Evolutionary conservation across 2,113 vertebrate species (phyloP).

Genomic region (Plecotus auritus): DNA sequence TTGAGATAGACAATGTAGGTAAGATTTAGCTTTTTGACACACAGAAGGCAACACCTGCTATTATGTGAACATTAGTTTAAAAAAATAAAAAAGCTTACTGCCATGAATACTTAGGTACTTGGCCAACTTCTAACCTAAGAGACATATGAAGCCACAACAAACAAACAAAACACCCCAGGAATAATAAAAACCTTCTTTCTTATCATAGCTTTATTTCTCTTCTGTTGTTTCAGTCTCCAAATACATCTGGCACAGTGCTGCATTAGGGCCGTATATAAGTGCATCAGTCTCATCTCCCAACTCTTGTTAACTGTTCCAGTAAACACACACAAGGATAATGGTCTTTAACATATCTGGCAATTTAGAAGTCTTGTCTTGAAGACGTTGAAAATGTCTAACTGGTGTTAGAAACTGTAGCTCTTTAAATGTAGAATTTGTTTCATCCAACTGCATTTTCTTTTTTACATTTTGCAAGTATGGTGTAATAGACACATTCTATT

Average conservation of each 20-base stretch:
- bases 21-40: not conserved
- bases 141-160: not conserved
- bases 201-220: not conserved
- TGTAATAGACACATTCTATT: conserved; percentile 84
- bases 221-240: conserved; percentile 27
- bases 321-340: conserved; percentile 88
- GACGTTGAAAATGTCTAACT: conserved; percentile 89
- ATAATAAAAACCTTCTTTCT: accelerated
- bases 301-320: conserved; percentile 83
- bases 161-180: not conserved
- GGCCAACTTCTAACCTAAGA: not conserved
- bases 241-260: conserved; percentile 62
- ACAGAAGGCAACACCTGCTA: not conserved
- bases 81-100: not conserved
- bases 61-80: not conserved
- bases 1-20: not conserved
- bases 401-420: conserved; percentile 93
- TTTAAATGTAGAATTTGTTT: conserved; percentile 80
- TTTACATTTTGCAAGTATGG: conserved; percentile 87
- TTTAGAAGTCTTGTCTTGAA: conserved; percentile 84
- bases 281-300: conserved; percentile 80
- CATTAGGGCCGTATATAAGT: conserved; percentile 85
- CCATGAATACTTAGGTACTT: not conserved
- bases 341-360: conserved; percentile 83
- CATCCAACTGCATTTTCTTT: conserved; percentile 81